Evolutionary conservation across 2,113 vertebrate genomes (phyloP).

Genomic region (Carlito syrichta): DNA sequence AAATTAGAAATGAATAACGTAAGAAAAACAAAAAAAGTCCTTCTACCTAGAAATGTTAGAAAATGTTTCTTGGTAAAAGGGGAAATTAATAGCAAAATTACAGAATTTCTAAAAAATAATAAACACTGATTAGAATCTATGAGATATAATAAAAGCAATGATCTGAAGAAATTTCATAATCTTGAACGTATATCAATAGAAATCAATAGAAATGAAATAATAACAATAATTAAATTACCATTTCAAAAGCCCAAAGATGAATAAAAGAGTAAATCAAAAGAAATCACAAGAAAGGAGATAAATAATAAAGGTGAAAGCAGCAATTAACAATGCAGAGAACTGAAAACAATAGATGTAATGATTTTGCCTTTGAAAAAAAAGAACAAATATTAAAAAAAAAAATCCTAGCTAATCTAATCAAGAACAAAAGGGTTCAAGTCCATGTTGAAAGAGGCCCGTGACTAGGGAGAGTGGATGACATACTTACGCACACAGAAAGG

Average conservation of each 20-base stretch:
- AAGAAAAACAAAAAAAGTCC: not conserved
- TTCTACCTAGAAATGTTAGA: not conserved
- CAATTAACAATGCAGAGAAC: not conserved
- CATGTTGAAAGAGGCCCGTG: not conserved
- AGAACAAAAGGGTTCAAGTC: not conserved
- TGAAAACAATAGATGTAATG: not conserved
- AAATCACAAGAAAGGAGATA: not conserved
- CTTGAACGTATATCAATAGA: not conserved
- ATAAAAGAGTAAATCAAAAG: not conserved
- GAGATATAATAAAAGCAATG: not conserved
- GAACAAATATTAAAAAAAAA: not conserved
- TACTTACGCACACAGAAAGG: slow-evolving; percentile 99
- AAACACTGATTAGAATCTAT: not conserved
- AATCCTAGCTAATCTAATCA: not conserved
- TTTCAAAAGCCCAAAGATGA: not conserved
- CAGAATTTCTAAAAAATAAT: not conserved
- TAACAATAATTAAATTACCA: not conserved
- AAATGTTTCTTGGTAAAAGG: not conserved
- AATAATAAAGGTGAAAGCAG: not conserved
- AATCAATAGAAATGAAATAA: not conserved
- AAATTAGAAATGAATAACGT: not conserved
- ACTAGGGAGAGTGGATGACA: slow-evolving; percentile 40
- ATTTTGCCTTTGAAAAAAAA: not conserved
- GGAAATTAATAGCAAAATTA: not conserved
- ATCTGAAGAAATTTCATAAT: not conserved